These are phyloP conservation scores for Heliornis fulica DNA, from an alignment of 2,113 vertebrate genomes.

Conservation along the genomic window DNA sequence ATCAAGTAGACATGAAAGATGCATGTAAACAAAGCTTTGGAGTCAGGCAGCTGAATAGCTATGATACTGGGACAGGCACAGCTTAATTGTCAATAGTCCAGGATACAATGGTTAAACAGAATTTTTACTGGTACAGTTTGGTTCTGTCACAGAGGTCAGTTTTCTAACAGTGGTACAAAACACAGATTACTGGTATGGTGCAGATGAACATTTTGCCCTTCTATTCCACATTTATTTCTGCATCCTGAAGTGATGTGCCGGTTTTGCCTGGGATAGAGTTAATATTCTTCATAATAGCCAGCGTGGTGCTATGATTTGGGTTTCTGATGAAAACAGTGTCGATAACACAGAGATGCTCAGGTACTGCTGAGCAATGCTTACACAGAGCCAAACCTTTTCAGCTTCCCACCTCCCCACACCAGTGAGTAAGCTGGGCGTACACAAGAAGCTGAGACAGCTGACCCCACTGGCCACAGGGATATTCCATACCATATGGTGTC, in stretches of 20 bases:
- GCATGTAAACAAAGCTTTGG: not conserved
- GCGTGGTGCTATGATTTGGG: not conserved
- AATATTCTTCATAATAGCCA: not conserved
- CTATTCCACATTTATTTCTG: not conserved
- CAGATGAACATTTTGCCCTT: not conserved
- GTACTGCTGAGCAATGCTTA: not conserved
- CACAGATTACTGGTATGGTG: not conserved
- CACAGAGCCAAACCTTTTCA: not conserved
- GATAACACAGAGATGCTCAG: not conserved
- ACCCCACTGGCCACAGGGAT: not conserved
- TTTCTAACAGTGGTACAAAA: not conserved
- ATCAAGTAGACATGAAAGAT: not conserved
- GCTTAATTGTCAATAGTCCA: not conserved
- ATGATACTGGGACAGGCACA: not conserved
- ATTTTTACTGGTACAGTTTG: not conserved
- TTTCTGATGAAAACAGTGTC: not conserved
- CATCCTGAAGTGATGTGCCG: not conserved
- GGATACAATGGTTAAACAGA: not conserved
- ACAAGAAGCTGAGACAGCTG: not conserved
- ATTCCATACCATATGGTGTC: too few relatives aligned
- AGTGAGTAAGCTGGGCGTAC: not conserved
- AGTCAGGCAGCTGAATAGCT: not conserved
- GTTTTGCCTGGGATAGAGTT: not conserved
- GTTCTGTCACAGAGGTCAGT: not conserved
- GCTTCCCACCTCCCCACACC: not conserved